Conservation (phyloP, 2,888 invertebrate genomes). For the Erpobdella octoculata region DNA sequence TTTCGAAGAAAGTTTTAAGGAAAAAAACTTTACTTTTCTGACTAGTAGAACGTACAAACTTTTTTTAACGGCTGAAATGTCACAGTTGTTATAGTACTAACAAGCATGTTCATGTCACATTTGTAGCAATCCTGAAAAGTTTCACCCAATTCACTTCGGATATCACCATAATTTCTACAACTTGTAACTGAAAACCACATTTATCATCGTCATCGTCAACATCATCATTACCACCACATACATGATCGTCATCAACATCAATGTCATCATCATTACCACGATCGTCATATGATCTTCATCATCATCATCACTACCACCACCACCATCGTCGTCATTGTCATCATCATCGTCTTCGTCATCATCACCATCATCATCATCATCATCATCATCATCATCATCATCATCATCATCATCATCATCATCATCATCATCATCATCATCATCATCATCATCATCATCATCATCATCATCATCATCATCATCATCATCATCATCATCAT, state of each 20-base stretch:
- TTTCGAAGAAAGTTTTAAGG: no score
- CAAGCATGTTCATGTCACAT: no score
- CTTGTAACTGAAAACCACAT: no score
- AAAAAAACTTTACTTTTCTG: no score
- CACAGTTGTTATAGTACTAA: no score
- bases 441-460: not conserved
- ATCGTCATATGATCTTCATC: not conserved
- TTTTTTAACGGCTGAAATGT: no score
- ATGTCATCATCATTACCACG: not conserved
- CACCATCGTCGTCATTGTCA: not conserved
- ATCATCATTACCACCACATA: not conserved
- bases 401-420: constrained; percentile 18
- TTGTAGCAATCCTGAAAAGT: no score
- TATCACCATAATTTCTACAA: no score
- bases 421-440: constrained; percentile 1
- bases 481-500: not conserved
- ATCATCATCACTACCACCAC: not conserved
- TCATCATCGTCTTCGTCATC: not conserved
- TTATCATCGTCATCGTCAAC: no score
- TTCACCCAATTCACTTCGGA: no score
- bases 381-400: not conserved
- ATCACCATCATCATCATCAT: not conserved
- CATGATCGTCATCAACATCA: not conserved
- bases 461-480: not conserved
- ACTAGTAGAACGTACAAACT: no score